These are phyloP conservation scores for Nematopogon swammerdamellus DNA, from an alignment of 2,888 invertebrate genomes.

Conservation along the genomic window DNA sequence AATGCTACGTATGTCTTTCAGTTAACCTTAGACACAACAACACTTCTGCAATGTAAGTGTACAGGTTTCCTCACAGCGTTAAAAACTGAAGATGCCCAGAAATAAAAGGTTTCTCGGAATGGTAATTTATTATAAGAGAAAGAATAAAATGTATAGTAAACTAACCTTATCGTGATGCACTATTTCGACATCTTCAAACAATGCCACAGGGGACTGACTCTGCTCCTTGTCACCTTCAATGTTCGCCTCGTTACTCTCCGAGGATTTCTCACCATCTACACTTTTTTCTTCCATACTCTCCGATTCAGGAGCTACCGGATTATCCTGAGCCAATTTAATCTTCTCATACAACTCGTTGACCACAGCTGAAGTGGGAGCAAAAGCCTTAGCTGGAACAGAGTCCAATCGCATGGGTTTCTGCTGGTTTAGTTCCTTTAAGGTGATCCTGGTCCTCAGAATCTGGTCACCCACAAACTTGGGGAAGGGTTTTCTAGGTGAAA, in stretches of 20 bases:
- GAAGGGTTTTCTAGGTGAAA: slow-evolving; percentile 27
- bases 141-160: too few relatives aligned
- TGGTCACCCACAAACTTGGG: too few relatives aligned
- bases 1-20: too few relatives aligned
- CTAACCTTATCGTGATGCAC: slow-evolving; percentile 40
- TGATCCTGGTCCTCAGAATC: not conserved
- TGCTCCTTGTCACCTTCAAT: slow-evolving; percentile 7
- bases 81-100: too few relatives aligned
- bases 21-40: too few relatives aligned
- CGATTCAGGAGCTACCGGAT: slow-evolving; percentile 17
- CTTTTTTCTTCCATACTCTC: slow-evolving; percentile 14
- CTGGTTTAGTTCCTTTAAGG: not conserved
- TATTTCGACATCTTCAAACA: slow-evolving; percentile 46
- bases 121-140: too few relatives aligned
- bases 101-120: too few relatives aligned
- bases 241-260: slow-evolving; percentile 10
- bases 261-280: slow-evolving; percentile 16
- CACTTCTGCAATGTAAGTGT: too few relatives aligned
- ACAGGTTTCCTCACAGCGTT: too few relatives aligned
- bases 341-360: slow-evolving; percentile 27
- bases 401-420: slow-evolving; percentile 10
- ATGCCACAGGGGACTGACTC: slow-evolving; percentile 32
- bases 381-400: slow-evolving; percentile 22
- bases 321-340: slow-evolving; percentile 27
- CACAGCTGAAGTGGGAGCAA: slow-evolving; percentile 21